phyloP scores from a whole-genome alignment of 2,888 invertebrate species.

The Dorcus hopei region DNA sequence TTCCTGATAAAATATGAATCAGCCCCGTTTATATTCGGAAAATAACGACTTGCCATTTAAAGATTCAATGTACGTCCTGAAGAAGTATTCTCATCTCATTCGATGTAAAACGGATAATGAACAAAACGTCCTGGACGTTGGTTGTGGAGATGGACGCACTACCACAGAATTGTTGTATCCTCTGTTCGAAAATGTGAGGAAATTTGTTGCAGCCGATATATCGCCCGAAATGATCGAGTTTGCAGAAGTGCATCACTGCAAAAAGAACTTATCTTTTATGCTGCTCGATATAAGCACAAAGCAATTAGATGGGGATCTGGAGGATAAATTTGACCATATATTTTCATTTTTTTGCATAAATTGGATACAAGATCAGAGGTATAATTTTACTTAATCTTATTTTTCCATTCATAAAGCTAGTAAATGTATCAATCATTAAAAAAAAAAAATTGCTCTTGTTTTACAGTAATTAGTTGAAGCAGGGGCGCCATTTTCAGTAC shows the following conservation, averaged over 20 bases:
- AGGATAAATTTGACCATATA: constrained; percentile 61
- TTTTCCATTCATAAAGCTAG: too few species aligned
- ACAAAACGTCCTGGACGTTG: constrained; percentile 64
- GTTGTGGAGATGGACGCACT: constrained; percentile 72
- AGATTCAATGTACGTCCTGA: constrained; percentile 62
- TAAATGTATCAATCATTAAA: too few species aligned
- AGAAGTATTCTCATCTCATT: constrained; percentile 59
- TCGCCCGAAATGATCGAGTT: constrained; percentile 69
- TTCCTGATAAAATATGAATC: constrained; percentile 50
- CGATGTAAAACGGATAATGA: constrained; percentile 49
- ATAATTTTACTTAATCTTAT: constrained; percentile 33
- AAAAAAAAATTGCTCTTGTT: too few species aligned
- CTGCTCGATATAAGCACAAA: constrained; percentile 58
- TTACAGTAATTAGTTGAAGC: too few species aligned
- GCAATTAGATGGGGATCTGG: constrained; percentile 50
- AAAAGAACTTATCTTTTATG: constrained; percentile 47
- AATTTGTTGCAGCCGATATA: constrained; percentile 65
- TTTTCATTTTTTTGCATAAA: constrained; percentile 78
- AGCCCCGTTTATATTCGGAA: constrained; percentile 66
- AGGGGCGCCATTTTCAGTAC: too few species aligned
- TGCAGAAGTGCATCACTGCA: constrained; percentile 45
- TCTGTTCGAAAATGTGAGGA: constrained; percentile 52
- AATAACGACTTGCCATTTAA: constrained; percentile 66
- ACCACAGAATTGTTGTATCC: constrained; percentile 63
- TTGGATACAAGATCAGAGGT: constrained; percentile 74